These are phyloP conservation scores for Melanogrammus aeglefinus DNA, from an alignment of 2,797 vertebrate species.

Conservation along the genomic window DNA sequence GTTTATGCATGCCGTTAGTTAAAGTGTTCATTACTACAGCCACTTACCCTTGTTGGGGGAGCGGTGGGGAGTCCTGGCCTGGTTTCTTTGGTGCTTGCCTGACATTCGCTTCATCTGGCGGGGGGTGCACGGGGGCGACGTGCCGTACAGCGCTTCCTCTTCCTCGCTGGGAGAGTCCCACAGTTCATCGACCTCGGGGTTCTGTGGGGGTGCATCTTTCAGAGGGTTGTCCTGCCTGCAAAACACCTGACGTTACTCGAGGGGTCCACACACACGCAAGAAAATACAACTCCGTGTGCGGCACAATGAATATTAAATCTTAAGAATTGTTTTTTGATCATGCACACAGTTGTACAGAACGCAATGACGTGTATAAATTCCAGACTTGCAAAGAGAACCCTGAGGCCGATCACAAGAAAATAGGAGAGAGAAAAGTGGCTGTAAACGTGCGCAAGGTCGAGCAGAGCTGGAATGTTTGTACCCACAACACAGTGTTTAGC, in stretches of 20 bases:
- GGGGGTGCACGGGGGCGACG: slow-evolving; percentile 85
- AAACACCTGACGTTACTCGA: slow-evolving; percentile 15
- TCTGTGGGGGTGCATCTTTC: slow-evolving; percentile 74
- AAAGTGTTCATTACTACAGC: not conserved
- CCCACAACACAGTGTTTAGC: slow-evolving; percentile 43
- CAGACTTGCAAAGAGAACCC: slow-evolving; percentile 8
- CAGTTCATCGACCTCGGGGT: slow-evolving; percentile 79
- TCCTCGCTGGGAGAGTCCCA: slow-evolving; percentile 84
- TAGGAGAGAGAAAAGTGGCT: slow-evolving; percentile 1
- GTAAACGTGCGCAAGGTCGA: slow-evolving; percentile 39
- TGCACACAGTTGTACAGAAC: not conserved
- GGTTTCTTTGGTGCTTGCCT: slow-evolving; percentile 84
- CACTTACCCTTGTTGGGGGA: slow-evolving; percentile 78
- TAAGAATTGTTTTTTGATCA: not conserved
- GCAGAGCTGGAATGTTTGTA: slow-evolving; percentile 35
- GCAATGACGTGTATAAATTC: not conserved
- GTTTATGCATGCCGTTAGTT: not conserved
- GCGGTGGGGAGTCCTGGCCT: slow-evolving; percentile 70
- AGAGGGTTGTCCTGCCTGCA: slow-evolving; percentile 75
- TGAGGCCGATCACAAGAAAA: slow-evolving; percentile 21
- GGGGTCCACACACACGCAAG: slow-evolving; percentile 7
- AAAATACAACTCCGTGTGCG: not conserved
- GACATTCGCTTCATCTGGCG: slow-evolving; percentile 95
- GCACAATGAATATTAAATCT: not conserved
- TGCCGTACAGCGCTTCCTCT: slow-evolving; percentile 80